Conservation (phyloP, 2,113 vertebrate genomes). For the Clupea harengus region DNA sequence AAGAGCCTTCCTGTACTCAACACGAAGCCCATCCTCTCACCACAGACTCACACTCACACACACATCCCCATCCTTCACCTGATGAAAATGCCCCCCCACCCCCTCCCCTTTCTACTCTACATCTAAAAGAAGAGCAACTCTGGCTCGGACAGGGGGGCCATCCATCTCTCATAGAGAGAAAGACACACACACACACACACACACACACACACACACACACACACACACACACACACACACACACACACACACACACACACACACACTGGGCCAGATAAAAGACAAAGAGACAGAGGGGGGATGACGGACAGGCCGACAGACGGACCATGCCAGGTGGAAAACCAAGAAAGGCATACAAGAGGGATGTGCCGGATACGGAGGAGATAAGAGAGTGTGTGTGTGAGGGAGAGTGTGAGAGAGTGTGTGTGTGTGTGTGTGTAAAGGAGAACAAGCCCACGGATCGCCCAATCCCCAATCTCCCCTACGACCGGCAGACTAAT, state of each 20-base stretch:
- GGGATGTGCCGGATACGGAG: neutral
- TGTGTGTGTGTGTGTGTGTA: slow-evolving; percentile 1
- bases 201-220: slow-evolving; percentile 1
- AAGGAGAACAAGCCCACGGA: neutral
- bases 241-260: neutral
- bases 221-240: neutral
- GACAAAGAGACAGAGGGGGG: neutral
- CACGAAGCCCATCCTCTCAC: no score
- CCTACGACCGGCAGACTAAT: neutral
- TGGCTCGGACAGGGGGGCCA: slow-evolving; percentile 7
- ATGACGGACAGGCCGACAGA: neutral
- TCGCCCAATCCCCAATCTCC: slow-evolving; percentile 5
- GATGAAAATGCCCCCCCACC: no score
- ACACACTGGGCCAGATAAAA: neutral
- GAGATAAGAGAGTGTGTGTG: neutral
- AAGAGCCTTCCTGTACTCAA: neutral
- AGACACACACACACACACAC: neutral
- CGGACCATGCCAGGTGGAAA: neutral
- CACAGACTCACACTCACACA: neutral
- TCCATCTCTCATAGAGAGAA: neutral
- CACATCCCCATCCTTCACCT: neutral
- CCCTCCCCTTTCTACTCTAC: neutral
- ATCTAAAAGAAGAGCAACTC: neutral
- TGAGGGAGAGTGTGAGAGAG: neutral
- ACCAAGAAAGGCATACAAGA: neutral